Percentiles rank a stretch among this genome's conserved stretches.
Conservation (phyloP, 2,888 invertebrate genomes). For the Brenthis daphne region DNA sequence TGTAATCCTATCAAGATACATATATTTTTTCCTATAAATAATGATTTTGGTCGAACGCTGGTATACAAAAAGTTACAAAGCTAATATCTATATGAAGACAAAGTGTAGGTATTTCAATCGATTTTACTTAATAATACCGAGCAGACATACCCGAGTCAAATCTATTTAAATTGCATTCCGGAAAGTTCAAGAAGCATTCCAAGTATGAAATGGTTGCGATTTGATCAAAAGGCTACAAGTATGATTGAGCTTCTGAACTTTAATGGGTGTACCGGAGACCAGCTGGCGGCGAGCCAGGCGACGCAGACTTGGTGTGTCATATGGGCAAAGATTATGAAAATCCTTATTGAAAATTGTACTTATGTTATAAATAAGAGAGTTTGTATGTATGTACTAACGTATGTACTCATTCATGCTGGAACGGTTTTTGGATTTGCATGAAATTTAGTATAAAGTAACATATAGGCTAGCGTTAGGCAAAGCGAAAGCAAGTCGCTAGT, state of each 20-base stretch:
- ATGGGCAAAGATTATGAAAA: constrained; percentile 15
- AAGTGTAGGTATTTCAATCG: no score
- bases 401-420: neutral
- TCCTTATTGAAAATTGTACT: no score
- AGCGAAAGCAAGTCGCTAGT: no score
- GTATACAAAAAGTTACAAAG: no score
- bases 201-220: constrained; percentile 18
- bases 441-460: neutral
- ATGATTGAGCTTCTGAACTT: constrained; percentile 33
- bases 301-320: constrained; percentile 29
- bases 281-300: constrained; percentile 39
- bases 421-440: neutral
- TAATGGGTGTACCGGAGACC: constrained; percentile 38
- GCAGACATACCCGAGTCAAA: constrained; percentile 15
- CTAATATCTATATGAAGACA: no score
- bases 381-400: neutral
- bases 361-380: no score
- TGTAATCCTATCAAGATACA: no score
- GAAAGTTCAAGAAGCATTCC: constrained; percentile 27
- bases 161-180: constrained; percentile 27
- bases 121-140: neutral
- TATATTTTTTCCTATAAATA: no score
- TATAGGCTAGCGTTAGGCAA: no score
- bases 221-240: constrained; percentile 27
- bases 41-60: no score